Conservation (phyloP, 2,888 invertebrate genomes). For the Hirudinaria manillensis region DNA sequence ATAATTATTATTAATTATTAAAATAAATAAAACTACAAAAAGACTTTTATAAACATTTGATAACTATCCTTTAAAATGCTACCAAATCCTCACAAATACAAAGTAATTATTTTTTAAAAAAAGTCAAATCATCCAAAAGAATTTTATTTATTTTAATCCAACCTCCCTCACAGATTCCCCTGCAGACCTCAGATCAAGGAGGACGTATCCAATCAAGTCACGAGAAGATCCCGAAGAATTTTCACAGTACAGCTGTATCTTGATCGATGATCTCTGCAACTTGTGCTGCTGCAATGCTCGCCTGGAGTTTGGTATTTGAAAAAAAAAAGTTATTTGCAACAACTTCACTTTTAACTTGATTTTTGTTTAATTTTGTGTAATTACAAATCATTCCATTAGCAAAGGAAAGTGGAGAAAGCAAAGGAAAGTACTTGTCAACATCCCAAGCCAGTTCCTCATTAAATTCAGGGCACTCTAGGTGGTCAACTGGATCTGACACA, state of each 20-base stretch:
- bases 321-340: background rate
- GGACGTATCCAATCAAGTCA: constrained; percentile 54
- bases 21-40: too few species aligned
- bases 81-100: too few species aligned
- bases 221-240: constrained; percentile 48
- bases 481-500: constrained; percentile 54
- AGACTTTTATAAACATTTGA: too few species aligned
- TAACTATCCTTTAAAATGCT: too few species aligned
- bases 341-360: background rate
- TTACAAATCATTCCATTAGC: background rate
- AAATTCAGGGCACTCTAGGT: constrained; percentile 51
- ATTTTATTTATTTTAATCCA: background rate
- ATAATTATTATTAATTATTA: too few species aligned
- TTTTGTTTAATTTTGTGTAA: background rate
- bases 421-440: constrained; percentile 50
- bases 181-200: constrained; percentile 55
- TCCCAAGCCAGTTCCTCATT: constrained; percentile 57
- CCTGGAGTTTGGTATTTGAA: background rate
- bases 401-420: background rate
- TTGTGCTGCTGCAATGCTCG: constrained; percentile 51
- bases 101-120: too few species aligned
- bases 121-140: too few species aligned
- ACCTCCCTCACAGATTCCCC: constrained; percentile 9
- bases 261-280: constrained; percentile 54
- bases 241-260: constrained; percentile 53